A percentile compares a stretch with the other conserved stretches of the same genome.
Conservation (phyloP, 2,888 invertebrate genomes). For the Agonopterix heracliana region DNA sequence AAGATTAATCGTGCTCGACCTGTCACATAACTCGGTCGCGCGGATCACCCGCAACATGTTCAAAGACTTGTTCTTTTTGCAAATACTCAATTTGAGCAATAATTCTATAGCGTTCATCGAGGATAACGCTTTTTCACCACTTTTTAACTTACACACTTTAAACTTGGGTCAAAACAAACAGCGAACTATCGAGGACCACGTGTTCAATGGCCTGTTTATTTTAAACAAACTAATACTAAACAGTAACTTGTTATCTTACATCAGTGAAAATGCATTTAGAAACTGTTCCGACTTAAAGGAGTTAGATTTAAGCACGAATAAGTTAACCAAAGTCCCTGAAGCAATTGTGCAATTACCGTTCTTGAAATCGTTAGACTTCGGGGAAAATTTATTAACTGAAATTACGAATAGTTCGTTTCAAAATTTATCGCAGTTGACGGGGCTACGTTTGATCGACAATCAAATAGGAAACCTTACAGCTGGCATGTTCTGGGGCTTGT, state of each 20-base stretch:
- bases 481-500: constrained; percentile 90
- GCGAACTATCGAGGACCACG: constrained; percentile 84
- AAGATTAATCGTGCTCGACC: constrained; percentile 88
- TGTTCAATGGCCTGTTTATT: constrained; percentile 90
- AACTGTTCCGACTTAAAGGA: constrained; percentile 93
- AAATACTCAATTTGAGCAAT: constrained; percentile 89
- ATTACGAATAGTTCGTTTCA: constrained; percentile 90
- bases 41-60: constrained; percentile 88
- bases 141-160: constrained; percentile 92
- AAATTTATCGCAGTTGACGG: constrained; percentile 90
- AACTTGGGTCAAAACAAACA: constrained; percentile 92
- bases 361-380: constrained; percentile 92
- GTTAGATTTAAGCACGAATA: constrained; percentile 91
- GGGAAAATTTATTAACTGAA: constrained; percentile 91
- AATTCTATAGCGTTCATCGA: constrained; percentile 90
- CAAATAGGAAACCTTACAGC: constrained; percentile 90
- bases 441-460: constrained; percentile 92
- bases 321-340: constrained; percentile 87
- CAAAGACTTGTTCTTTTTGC: constrained; percentile 90
- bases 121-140: constrained; percentile 89
- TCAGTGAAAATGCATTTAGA: constrained; percentile 87
- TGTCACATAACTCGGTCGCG: constrained; percentile 88
- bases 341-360: constrained; percentile 88
- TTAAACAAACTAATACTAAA: constrained; percentile 89
- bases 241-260: constrained; percentile 85